Evolutionary conservation across 2,797 vertebrate species (phyloP), one percentile per base, ranked within the genome.

Genomic region (Sebastiscus tertius): DNA sequence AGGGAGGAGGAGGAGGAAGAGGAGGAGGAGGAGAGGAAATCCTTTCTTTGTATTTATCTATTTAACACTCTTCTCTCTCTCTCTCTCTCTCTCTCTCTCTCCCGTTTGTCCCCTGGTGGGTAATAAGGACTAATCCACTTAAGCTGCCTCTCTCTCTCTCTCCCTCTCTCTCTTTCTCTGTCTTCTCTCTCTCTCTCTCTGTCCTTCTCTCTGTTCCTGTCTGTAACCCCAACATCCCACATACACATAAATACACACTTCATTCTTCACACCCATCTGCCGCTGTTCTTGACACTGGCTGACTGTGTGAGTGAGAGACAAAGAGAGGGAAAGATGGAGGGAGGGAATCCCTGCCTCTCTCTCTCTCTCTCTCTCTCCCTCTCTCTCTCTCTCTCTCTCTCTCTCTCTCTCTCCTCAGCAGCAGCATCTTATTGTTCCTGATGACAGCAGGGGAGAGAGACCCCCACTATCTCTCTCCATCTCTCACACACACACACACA

Each of bases 71-170:
- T 71, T 24, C n/a, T 61, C 59, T 34, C 9, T 33, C 73, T 60
- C 63, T 42, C 59, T 56, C 77, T 42, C 80, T 29, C 46, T 49
- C 64, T 33, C 62, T 70, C 9, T 54, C n/a, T 66, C 65, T 73
- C 63, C 58, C 76, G 4, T 79, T 72, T 24, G 82, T 89, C 87
- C 91, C 88, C 88, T 77, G 83, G 90, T 91, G 93, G 84, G 89
- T 92, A 93, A 92, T 94, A 80, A 89, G 88, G 87, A 33, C 74
- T 93, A 93, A 92, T 93, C 92, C 91, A 92, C 87, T 93, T 90
- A 91, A 90, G 82, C 80, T 73, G 72, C 66, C 82, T 87, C 86
- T 71, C 72, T 78, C 72, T 86, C 66, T 4, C 33, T 60, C 29
- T 33, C 12, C 66, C 82, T 87, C 86, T 71, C 72, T 78, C 72